Evolutionary conservation across 2,113 vertebrate genomes (phyloP), one percentile per base, ranked within the genome.

Genomic region (Limanda limanda): DNA sequence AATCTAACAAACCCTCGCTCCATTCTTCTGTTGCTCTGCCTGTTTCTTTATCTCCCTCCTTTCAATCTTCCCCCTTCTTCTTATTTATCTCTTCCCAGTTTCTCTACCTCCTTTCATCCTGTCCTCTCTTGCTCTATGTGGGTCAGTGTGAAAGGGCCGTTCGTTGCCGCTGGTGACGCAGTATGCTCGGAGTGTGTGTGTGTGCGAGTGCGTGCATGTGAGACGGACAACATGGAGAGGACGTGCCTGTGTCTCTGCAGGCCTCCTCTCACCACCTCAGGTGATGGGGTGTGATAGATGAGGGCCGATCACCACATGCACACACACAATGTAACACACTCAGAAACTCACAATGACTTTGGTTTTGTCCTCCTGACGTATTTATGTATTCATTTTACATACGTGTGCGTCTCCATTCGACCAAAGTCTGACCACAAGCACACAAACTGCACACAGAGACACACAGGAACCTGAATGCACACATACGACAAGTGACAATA

Each of bases 151-250:
- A 88, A 74, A 87, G 69, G 55, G 74, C 65, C 1, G 12, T 40
- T 71, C 42, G 63, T 77, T 81, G 81, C 88, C 60, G 58, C 65
- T 75, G 88, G 90, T 90, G 82, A 88, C 82, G 79, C 62, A 84
- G 76, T 75, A 76, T 68, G 78, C 23, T 23, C 57, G 24, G 59
- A 61, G 25, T 24, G 35, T 72, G 58, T 31, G 31, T 31, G 31
- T 31, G 31, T 31, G 0, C 6, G 61, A 52, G 51, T 60, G 76
- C 17, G 31, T 52, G 31, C 42, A 54, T 54, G 42, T 67, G 45
- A 76, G 59, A 35, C 15, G 35, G 56, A 71, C 24, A 48, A n/a
- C 42, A 27, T 17, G 10, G 42, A 47, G 51, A 56, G 35, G 54
- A 45, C 15, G 23, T 48, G 21, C 3, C n/a, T 27, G 59, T 23